A percentile compares a stretch with the other conserved stretches of the same genome.
Evolutionary conservation across 1,140 invertebrate genomes (phyloP).

Genomic region (Aethina tumida): DNA sequence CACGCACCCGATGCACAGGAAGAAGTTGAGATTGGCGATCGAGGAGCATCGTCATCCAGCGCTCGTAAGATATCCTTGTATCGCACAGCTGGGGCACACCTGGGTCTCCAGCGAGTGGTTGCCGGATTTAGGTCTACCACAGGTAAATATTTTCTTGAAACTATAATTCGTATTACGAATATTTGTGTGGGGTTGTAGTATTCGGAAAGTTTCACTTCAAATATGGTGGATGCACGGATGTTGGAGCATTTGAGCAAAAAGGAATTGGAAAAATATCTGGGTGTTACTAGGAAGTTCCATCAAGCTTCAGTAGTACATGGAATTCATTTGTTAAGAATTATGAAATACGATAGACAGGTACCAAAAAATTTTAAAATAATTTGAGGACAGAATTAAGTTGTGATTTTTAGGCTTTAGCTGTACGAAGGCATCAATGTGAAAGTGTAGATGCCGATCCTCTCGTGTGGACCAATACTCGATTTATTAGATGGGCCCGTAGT

Average conservation of each 20-base stretch:
- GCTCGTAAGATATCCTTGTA: conserved; percentile 75
- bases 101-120: conserved; percentile 91
- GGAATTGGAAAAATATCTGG: conserved; percentile 85
- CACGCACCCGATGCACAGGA: conserved; percentile 80
- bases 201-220: conserved; percentile 77
- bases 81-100: conserved; percentile 75
- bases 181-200: conserved; percentile 47
- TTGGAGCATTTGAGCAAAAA: conserved; percentile 87
- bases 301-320: conserved; percentile 88
- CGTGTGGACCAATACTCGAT: conserved; percentile 90
- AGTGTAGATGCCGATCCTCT: conserved; percentile 79
- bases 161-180: not conserved
- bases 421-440: conserved; percentile 79
- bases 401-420: conserved; percentile 65
- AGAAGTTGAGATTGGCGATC: conserved; percentile 87
- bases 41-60: conserved; percentile 82
- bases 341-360: conserved; percentile 88
- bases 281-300: conserved; percentile 84
- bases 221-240: conserved; percentile 85
- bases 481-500: conserved; percentile 83
- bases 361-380: no score
- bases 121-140: conserved; percentile 77
- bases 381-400: no score
- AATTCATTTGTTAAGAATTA: conserved; percentile 81
- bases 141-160: conserved; percentile 37